A percentile compares a stretch with the other conserved stretches of the same genome.
Conservation (phyloP, 2,113 vertebrate genomes). For the Dendropsophus ebraccatus region DNA sequence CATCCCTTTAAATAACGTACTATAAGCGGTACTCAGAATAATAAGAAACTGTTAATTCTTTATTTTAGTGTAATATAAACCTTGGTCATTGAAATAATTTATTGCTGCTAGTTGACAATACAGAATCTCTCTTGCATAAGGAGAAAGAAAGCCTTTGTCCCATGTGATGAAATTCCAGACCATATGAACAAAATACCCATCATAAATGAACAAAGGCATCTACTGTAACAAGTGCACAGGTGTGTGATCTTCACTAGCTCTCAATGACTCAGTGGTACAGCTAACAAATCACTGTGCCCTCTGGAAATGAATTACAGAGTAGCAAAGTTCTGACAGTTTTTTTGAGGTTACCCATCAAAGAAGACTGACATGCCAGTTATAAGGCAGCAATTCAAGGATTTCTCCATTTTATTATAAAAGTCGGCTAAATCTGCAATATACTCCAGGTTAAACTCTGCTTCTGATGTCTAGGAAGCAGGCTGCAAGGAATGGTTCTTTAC, state of each 20-base stretch:
- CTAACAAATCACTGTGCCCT: constrained; percentile 19
- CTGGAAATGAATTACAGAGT: constrained; percentile 10
- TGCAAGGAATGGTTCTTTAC: no score
- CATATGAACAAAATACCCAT: constrained; percentile 55
- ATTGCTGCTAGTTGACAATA: constrained; percentile 47
- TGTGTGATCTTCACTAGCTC: constrained; percentile 37
- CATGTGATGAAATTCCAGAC: constrained; percentile 61
- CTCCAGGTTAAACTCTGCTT: neutral
- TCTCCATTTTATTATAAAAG: neutral
- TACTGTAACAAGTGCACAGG: constrained; percentile 53
- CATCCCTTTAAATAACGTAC: neutral
- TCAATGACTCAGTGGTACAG: constrained; percentile 18
- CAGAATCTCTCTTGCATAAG: constrained; percentile 55
- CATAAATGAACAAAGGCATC: constrained; percentile 62
- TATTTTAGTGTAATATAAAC: constrained; percentile 32
- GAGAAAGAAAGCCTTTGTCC: constrained; percentile 56
- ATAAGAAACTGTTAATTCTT: constrained; percentile 28
- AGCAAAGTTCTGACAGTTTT: neutral
- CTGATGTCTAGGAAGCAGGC: neutral
- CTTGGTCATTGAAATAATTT: constrained; percentile 43
- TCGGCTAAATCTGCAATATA: neutral
- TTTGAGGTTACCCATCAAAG: neutral
- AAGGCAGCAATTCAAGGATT: neutral
- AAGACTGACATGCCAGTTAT: neutral
- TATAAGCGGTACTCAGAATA: neutral